These are phyloP conservation scores for Drosophila anomalata DNA, from an alignment of 2,888 invertebrate genomes.

Conservation along the genomic window DNA sequence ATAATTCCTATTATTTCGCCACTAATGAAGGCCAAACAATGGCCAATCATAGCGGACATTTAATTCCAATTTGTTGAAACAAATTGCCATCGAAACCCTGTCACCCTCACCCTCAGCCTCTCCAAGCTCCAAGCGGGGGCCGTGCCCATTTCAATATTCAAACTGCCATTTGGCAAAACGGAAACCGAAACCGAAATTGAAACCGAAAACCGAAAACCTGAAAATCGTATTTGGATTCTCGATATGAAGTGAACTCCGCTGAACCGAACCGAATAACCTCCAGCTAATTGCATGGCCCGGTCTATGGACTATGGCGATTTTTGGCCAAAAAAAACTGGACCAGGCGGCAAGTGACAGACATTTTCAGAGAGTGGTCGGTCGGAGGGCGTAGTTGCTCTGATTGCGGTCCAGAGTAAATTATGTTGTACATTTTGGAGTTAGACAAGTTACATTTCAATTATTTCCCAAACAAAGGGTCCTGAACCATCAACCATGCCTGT, in stretches of 20 bases:
- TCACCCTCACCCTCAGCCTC: conserved; percentile 22
- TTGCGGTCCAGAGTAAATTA: conserved; percentile 37
- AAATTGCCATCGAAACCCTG: conserved; percentile 65
- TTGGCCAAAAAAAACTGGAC: conserved; percentile 37
- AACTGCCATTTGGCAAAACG: conserved; percentile 47
- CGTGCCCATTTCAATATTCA: conserved; percentile 60
- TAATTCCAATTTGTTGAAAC: conserved; percentile 63
- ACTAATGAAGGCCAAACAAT: conserved; percentile 51
- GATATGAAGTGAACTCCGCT: conserved; percentile 18
- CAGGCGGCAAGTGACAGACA: conserved; percentile 20
- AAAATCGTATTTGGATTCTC: neutral
- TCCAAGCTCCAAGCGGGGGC: conserved; percentile 25
- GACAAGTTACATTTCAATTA: neutral
- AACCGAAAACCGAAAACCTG: conserved; percentile 7
- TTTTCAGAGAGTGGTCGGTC: neutral
- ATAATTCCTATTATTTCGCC: conserved; percentile 5
- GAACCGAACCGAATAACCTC: conserved; percentile 64
- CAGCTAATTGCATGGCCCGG: conserved; percentile 64
- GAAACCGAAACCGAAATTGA: conserved; percentile 28
- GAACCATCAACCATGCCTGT: too few species aligned
- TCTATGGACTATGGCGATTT: conserved; percentile 26
- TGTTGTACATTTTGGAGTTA: conserved; percentile 33
- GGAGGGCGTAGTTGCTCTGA: conserved; percentile 40
- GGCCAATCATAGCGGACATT: conserved; percentile 55
- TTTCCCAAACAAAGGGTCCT: too few species aligned